Conservation (phyloP, 2,888 invertebrate genomes). For the Heterodera filipjevi region DNA sequence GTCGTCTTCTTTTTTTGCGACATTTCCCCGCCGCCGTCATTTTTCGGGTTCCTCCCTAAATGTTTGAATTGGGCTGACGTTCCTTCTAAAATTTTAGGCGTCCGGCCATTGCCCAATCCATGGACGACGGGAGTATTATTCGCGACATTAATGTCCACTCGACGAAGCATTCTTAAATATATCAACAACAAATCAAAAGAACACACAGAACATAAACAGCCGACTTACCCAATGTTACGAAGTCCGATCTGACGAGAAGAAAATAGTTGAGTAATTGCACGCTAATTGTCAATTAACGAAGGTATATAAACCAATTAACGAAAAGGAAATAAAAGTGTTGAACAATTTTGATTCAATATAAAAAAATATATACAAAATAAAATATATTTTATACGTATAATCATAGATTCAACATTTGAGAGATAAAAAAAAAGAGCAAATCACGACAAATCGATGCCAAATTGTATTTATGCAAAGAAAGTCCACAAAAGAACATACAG, state of each 20-base stretch:
- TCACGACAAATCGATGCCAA: neutral
- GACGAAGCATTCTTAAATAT: conserved; percentile 11
- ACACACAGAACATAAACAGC: too few relatives aligned
- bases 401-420: too few relatives aligned
- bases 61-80: neutral
- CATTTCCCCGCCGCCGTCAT: neutral
- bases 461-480: conserved; percentile 18
- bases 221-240: too few relatives aligned
- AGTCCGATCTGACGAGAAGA: too few relatives aligned
- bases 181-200: neutral
- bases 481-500: conserved; percentile 28
- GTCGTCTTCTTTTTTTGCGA: neutral
- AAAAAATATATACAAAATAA: too few relatives aligned
- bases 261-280: too few relatives aligned
- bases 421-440: too few relatives aligned
- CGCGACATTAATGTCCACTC: conserved; percentile 13
- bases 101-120: neutral
- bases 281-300: too few relatives aligned
- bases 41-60: neutral
- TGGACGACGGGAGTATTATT: conserved; percentile 17
- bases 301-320: too few relatives aligned
- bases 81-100: neutral
- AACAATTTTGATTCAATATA: too few relatives aligned
- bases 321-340: too few relatives aligned
- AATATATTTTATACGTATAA: too few relatives aligned